Base-by-base conservation (phyloP, 1,140 invertebrate genomes). In the Varroa destructor region DNA sequence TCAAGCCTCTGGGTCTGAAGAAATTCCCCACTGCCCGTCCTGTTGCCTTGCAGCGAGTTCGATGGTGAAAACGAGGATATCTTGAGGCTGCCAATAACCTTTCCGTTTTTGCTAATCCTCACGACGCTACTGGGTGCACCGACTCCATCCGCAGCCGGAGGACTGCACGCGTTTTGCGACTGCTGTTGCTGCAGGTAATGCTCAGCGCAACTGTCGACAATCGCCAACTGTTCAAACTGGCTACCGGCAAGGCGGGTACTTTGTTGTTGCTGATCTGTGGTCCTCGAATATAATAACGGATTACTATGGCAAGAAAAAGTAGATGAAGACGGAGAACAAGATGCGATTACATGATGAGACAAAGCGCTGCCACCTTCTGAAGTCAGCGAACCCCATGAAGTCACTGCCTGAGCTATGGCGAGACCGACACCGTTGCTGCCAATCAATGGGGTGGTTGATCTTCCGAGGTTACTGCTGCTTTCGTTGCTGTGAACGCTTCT, bases 101-200 rank as follows among this genome's bases (percentile, higher is more conserved):
- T 67, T 67, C 61, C 61, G 37, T 67, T 67, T 8, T 37, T 67
- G 61, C 61, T 67, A 0, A 67, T 67, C 61, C 46, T 67, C 61
- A 67, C 61, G 46, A 67, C 61, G 12, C 61, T 67, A 37, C 61
- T 67, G 46, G 61, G 61, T 12, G 46, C 40, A 37, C 61, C 61
- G 36, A 43, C 37, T 46, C 40, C 46, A 14, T 40, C 12, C 40
- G 61, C 61, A 12, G 1, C 36, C 46, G 37, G 46, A 5, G 36
- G 61, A 40, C 40, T 14, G 8, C 12, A 36, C 61, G 40, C 37
- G 61, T 2, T 67, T 8, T 46, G 12, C 12, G 55, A 56, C n/a
- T 10, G 10, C n/a, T 10, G n/a, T 56, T 56, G 55, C 55, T 10
- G n/a, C n/a, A n/a, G n/a, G n/a, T n/a, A 12, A n/a, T 10, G 55